Evolutionary conservation across 1,140 invertebrate genomes (phyloP).

Genomic region (Streblospio benedicti): DNA sequence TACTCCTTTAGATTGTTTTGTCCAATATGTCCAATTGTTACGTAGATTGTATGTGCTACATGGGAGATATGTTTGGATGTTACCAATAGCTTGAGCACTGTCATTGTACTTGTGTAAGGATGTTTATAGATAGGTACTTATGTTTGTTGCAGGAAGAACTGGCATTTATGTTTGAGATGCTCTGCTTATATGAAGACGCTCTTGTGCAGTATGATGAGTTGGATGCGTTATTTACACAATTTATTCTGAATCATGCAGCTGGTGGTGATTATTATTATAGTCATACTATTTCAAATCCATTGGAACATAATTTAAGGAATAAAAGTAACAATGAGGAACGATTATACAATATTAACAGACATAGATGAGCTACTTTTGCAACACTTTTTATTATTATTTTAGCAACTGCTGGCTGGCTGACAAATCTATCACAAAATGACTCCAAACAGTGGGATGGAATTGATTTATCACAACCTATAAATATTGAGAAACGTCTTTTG

Average conservation of each 20-base stretch:
- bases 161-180: conserved; percentile 86
- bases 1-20: too few relatives aligned
- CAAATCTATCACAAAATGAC: conserved; percentile 59
- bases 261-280: conserved; percentile 52
- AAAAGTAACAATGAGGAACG: background rate
- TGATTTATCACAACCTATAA: conserved; percentile 59
- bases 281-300: background rate
- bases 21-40: too few relatives aligned
- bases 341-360: background rate
- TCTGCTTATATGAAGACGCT: conserved; percentile 85
- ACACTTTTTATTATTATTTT: conserved; percentile 36
- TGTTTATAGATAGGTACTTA: too few relatives aligned
- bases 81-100: too few relatives aligned
- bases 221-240: conserved; percentile 93
- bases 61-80: too few relatives aligned
- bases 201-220: conserved; percentile 94
- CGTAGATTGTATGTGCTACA: too few relatives aligned
- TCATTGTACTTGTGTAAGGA: too few relatives aligned
- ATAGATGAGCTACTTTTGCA: background rate
- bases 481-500: conserved; percentile 59
- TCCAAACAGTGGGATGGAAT: conserved; percentile 75
- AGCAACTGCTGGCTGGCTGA: conserved; percentile 62
- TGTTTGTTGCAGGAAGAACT: conserved; percentile 72
- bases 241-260: conserved; percentile 81
- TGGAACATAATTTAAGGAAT: background rate